Evolutionary conservation across 2,797 vertebrate species (phyloP).

Genomic region (Protonibea diacanthus): DNA sequence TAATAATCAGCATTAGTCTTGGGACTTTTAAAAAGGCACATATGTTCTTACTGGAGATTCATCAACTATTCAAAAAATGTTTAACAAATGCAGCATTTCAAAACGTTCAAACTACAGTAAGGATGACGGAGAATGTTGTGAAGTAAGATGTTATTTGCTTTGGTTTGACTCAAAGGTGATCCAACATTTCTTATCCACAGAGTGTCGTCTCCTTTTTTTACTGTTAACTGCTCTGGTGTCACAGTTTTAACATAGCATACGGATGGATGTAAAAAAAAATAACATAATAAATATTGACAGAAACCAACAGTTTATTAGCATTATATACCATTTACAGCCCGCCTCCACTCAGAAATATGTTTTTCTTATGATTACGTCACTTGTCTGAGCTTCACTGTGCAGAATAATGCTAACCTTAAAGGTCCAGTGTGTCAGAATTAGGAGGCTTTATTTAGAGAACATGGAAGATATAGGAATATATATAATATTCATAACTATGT

Average conservation of each 20-base stretch:
- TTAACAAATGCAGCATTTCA: background rate
- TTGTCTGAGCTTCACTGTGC: no score
- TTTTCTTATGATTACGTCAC: no score
- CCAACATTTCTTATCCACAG: background rate
- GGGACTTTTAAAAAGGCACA: background rate
- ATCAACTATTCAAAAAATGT: background rate
- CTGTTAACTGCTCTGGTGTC: background rate
- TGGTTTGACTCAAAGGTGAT: background rate
- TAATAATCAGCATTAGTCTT: slow-evolving; percentile 16
- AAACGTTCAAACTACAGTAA: background rate
- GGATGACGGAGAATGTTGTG: background rate
- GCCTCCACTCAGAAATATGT: no score
- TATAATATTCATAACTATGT: no score
- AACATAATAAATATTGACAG: background rate
- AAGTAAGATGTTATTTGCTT: background rate
- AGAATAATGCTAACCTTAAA: no score
- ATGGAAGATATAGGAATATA: no score
- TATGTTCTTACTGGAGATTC: background rate
- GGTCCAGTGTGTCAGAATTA: no score
- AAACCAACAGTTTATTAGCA: background rate
- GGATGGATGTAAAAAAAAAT: background rate
- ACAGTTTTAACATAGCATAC: background rate
- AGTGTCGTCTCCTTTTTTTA: background rate
- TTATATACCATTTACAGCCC: no score
- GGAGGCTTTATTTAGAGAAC: no score